A percentile compares a stretch with the other conserved stretches of the same genome.
phyloP scores from a whole-genome alignment of 2,888 invertebrate genomes.

The Candidula unifasciata region DNA sequence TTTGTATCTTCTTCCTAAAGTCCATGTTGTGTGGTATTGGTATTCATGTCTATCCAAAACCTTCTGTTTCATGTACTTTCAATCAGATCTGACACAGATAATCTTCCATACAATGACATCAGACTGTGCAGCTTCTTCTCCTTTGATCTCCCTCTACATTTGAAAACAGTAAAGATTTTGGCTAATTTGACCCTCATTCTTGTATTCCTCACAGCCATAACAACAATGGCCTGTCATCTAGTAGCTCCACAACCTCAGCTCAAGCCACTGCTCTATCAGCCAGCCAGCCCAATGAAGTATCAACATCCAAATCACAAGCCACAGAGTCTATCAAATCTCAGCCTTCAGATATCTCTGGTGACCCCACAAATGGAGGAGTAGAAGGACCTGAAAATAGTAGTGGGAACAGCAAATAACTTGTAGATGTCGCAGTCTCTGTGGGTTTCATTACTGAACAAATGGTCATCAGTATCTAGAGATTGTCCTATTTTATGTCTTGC shows the following conservation, averaged over 20 bases:
- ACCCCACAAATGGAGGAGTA: not conserved
- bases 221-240: conserved; percentile 6
- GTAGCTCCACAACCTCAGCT: not conserved
- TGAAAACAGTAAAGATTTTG: no score
- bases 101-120: no score
- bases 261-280: not conserved
- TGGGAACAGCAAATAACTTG: not conserved
- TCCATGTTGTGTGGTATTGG: no score
- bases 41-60: no score
- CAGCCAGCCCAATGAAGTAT: conserved; percentile 20
- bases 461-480: no score
- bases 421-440: not conserved
- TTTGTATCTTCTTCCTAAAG: no score
- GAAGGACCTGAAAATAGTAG: not conserved
- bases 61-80: no score
- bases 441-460: not conserved
- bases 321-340: conserved; percentile 11
- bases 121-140: no score
- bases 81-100: no score
- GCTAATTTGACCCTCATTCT: no score
- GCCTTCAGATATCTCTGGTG: not conserved
- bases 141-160: no score
- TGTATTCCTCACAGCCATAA: not conserved
- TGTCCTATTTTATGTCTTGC: no score
- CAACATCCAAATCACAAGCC: conserved; percentile 4